Evolutionary conservation across 2,888 invertebrate genomes (phyloP).

Genomic region (Perizoma flavofasciatum): DNA sequence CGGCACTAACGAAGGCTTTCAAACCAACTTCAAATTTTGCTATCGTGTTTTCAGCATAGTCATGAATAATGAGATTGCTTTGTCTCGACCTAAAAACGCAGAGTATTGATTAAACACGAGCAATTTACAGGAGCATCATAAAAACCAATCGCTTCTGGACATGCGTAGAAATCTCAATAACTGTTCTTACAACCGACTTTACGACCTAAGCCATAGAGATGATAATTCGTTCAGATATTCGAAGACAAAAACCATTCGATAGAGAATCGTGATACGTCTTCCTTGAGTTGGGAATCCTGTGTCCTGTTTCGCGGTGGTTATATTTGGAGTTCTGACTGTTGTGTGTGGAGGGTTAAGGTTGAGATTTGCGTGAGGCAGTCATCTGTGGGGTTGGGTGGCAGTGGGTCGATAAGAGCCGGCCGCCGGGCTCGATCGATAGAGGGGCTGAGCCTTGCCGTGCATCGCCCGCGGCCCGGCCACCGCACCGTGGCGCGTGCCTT

Average conservation of each 20-base stretch:
- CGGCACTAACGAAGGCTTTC: too few species aligned
- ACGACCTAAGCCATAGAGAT: conserved; percentile 68
- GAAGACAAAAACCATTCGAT: conserved; percentile 55
- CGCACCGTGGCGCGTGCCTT: conserved; percentile 56
- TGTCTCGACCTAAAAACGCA: conserved; percentile 26
- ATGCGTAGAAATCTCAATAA: conserved; percentile 72
- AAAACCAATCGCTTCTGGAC: conserved; percentile 69
- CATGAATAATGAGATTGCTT: conserved; percentile 14
- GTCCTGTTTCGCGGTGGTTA: conserved; percentile 42
- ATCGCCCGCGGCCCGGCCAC: conserved; percentile 37
- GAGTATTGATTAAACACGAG: conserved; percentile 32
- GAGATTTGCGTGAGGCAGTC: conserved; percentile 55
- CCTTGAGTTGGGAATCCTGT: conserved; percentile 70
- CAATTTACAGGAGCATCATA: conserved; percentile 51
- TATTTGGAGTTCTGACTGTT: conserved; percentile 51
- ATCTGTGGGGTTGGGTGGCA: conserved; percentile 57
- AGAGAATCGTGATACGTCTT: conserved; percentile 64
- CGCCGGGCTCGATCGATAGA: conserved; percentile 71
- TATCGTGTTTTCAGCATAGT: neutral
- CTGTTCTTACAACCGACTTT: conserved; percentile 52
- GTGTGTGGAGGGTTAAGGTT: conserved; percentile 60
- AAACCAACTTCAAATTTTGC: too few species aligned
- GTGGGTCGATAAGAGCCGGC: conserved; percentile 75
- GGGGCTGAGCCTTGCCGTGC: conserved; percentile 45
- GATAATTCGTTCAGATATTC: conserved; percentile 66